Evolutionary conservation across 2,113 vertebrate genomes (phyloP).

Genomic region (Ornithorhynchus anatinus): DNA sequence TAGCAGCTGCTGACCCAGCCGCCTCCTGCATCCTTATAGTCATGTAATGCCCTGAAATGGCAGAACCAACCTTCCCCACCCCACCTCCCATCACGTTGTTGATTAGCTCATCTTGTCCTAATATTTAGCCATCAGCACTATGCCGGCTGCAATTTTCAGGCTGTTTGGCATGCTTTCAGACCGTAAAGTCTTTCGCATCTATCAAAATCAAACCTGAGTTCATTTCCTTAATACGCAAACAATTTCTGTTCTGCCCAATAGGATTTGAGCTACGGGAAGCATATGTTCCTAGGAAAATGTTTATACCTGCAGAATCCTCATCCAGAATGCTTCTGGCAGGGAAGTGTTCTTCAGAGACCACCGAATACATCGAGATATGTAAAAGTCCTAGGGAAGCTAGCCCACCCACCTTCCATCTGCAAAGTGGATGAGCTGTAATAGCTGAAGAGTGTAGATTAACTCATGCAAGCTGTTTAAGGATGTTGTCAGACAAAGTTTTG

Average conservation of each 20-base stretch:
- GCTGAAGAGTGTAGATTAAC: conserved; percentile 63
- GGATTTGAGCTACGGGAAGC: conserved; percentile 45
- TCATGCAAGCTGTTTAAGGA: conserved; percentile 62
- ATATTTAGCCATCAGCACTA: conserved; percentile 53
- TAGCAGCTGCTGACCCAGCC: no score
- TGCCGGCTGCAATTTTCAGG: conserved; percentile 25
- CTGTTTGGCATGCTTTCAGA: conserved; percentile 57
- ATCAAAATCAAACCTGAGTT: conserved; percentile 52
- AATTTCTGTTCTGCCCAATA: conserved; percentile 51
- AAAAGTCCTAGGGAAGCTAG: conserved; percentile 45
- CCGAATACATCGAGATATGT: conserved; percentile 44
- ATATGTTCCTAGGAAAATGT: conserved; percentile 54
- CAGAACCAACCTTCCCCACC: conserved; percentile 1
- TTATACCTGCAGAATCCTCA: conserved; percentile 60
- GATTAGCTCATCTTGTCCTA: background rate
- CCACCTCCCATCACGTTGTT: background rate
- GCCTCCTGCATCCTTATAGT: no score
- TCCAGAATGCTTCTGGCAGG: conserved; percentile 68
- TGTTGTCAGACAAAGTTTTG: conserved; percentile 41
- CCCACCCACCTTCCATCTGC: conserved; percentile 48
- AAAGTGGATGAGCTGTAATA: conserved; percentile 63
- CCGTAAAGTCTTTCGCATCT: conserved; percentile 51
- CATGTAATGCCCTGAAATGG: no score
- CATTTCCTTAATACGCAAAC: conserved; percentile 55
- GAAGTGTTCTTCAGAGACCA: conserved; percentile 45